A percentile compares a stretch with the other conserved stretches of the same genome.
Conservation (phyloP, 2,113 vertebrate species). For the Emydocephalus ijimae region DNA sequence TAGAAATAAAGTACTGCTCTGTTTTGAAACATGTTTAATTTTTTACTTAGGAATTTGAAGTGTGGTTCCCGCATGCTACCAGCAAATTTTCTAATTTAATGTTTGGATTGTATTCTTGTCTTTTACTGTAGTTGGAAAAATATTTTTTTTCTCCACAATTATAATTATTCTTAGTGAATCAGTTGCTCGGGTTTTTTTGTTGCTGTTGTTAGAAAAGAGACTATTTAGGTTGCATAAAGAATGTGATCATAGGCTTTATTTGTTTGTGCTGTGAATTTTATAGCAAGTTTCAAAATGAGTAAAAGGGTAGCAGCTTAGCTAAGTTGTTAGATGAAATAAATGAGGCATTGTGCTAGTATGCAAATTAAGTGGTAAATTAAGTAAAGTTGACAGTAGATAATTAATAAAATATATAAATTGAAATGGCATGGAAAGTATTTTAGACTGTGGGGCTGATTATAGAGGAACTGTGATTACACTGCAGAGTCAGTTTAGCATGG, state of each 20-base stretch:
- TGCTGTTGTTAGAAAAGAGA: constrained; percentile 60
- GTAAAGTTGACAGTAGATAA: not conserved
- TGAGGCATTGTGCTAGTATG: constrained; percentile 10
- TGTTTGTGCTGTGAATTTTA: constrained; percentile 58
- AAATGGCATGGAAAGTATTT: not conserved
- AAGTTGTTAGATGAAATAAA: constrained; percentile 50
- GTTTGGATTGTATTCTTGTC: constrained; percentile 33
- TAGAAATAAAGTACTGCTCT: not conserved
- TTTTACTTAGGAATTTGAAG: constrained; percentile 2
- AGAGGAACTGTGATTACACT: not conserved
- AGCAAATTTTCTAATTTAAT: constrained; percentile 27
- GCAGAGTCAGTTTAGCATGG: not conserved
- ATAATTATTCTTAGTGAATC: constrained; percentile 58
- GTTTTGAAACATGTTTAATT: constrained; percentile 11
- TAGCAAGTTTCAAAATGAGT: constrained; percentile 42
- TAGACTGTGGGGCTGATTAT: not conserved
- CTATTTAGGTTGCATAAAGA: constrained; percentile 65
- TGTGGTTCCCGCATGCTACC: constrained; percentile 18
- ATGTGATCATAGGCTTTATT: constrained; percentile 51
- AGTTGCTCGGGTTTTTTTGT: constrained; percentile 47
- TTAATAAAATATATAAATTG: not conserved
- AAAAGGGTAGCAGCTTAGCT: constrained; percentile 15
- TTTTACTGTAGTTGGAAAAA: constrained; percentile 6
- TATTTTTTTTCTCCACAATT: constrained; percentile 36
- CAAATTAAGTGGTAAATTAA: constrained; percentile 22